Evolutionary conservation across 1,140 invertebrate genomes (phyloP).

Genomic region (Ceratosolen solmsi): DNA sequence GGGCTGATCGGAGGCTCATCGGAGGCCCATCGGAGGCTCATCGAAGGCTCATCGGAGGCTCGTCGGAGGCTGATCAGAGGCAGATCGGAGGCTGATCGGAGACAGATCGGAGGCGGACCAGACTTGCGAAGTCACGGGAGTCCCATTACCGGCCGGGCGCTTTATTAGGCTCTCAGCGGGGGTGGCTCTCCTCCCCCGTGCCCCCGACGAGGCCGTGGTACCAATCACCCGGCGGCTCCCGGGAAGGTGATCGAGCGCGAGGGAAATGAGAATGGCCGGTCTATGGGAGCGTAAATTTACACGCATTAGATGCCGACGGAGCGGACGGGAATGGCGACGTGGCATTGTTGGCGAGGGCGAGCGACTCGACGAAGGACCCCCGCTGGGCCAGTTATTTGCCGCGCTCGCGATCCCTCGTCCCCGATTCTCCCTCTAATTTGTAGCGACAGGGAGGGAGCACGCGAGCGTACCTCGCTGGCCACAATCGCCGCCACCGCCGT

Average conservation of each 20-base stretch:
- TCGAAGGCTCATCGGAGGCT: no score
- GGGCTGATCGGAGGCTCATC: no score
- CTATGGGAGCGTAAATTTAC: constrained; percentile 47
- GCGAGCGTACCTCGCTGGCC: neutral
- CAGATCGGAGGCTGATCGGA: constrained; percentile 16
- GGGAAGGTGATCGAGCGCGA: constrained; percentile 39
- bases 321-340: neutral
- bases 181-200: constrained; percentile 57
- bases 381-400: constrained; percentile 65
- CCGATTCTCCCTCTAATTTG: constrained; percentile 70
- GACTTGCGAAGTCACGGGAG: constrained; percentile 63
- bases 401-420: constrained; percentile 61
- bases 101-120: constrained; percentile 17
- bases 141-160: constrained; percentile 65
- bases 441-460: constrained; percentile 65
- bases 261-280: constrained; percentile 31
- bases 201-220: neutral
- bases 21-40: no score
- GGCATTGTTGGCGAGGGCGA: constrained; percentile 2
- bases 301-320: constrained; percentile 28
- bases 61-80: constrained; percentile 5
- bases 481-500: neutral
- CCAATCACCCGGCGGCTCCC: neutral
- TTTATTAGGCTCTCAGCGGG: constrained; percentile 68
- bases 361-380: constrained; percentile 51